Evolutionary conservation across 2,113 vertebrate species (phyloP).

Genomic region (Coregonus clupeaformis): DNA sequence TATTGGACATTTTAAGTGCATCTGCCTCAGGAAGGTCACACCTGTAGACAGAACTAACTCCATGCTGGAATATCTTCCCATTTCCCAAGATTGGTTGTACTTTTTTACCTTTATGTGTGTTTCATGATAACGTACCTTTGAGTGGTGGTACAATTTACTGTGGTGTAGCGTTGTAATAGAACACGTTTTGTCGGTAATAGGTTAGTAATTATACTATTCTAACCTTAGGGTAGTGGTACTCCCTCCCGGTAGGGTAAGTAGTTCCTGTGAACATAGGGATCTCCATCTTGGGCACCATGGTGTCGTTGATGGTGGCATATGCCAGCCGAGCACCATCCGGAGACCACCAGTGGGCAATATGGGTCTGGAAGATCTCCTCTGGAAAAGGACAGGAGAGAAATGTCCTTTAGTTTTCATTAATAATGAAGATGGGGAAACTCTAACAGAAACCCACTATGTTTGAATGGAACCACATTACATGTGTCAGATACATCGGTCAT

Average conservation of each 20-base stretch:
- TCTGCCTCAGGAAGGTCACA: no score
- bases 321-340: constrained; percentile 90
- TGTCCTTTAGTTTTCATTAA: not conserved
- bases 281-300: constrained; percentile 91
- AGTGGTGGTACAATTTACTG: not conserved
- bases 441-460: not conserved
- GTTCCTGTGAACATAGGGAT: constrained; percentile 87
- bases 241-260: constrained; percentile 83
- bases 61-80: no score
- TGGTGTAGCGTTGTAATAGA: not conserved
- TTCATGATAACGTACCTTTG: not conserved
- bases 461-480: no score
- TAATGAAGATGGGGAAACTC: not conserved
- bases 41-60: no score
- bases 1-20: no score
- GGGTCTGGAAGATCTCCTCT: constrained; percentile 94
- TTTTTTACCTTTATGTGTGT: not conserved
- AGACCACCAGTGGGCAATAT: constrained; percentile 97
- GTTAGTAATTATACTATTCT: not conserved
- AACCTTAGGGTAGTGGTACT: constrained; percentile 95
- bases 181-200: no score
- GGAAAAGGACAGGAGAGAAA: constrained; percentile 21
- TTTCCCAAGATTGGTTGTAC: no score
- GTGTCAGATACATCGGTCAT: no score
- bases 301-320: constrained; percentile 93